Base-by-base conservation (phyloP, 2,797 vertebrate genomes). In the Lithobates pipiens region DNA sequence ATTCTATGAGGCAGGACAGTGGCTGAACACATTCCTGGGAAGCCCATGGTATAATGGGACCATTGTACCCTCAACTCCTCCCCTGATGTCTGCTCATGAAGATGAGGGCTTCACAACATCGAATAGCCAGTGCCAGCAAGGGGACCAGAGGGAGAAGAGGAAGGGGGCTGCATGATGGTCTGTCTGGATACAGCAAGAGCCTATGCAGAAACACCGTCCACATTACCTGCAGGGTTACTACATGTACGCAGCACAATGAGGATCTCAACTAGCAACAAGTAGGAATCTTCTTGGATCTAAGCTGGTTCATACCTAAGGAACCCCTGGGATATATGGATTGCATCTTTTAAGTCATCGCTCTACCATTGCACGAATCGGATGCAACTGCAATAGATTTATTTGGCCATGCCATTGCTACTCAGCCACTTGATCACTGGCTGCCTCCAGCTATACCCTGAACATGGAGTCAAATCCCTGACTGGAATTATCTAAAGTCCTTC, bases 21-120 rank as follows among this genome's bases (percentile, higher is more conserved):
- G 54, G 69, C 46, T 21, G 50, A 61, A 42, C 34, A 75, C 77
- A 80, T 80, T 80, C 83, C 83, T 65, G 34, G 29, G 76, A 50
- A 74, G 71, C 65, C 25, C 80, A 72, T 77, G 79, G 75, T 83
- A 87, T 83, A 87, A 87, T 73, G 80, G 76, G 85, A 57, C 68
- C 80, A 77, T 87, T 87, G 76, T 87, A 67, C 69, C 69, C 57
- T 39, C 34, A 44, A 21, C 76, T 83, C 85, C 85, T 69, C 80
- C 85, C 65, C 76, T 34, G 57, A 78, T 75, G 76, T 79, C 80
- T 79, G 77, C 80, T 79, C 16, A 68, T 63, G 54, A 74, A 44
- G 70, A 87, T 50, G 76, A 63, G 54, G 67, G 18, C 79, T 70
- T n/a, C 18, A 61, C 21, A 61, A 61, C 54, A 61, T 61, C 75